A percentile compares a stretch with the other conserved stretches of the same genome.
Evolutionary conservation across 2,113 vertebrate species (phyloP).

Genomic region (Ctenodactylus gundi): DNA sequence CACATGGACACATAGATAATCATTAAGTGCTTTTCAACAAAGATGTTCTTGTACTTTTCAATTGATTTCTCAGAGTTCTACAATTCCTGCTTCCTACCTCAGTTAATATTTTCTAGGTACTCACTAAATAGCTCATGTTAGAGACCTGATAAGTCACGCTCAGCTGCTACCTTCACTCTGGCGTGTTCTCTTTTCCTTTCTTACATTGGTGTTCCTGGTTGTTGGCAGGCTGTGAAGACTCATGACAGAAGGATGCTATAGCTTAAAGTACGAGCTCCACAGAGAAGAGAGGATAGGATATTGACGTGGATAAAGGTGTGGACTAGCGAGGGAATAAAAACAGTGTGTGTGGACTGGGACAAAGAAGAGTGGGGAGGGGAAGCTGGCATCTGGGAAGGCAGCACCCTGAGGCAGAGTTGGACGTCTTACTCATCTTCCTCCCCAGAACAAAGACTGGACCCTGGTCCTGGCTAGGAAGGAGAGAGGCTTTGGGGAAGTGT

Average conservation of each 20-base stretch:
- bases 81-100: background rate
- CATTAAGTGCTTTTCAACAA: background rate
- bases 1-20: background rate
- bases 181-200: background rate
- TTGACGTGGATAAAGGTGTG: background rate
- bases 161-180: background rate
- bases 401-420: background rate
- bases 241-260: background rate
- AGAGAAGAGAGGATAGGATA: background rate
- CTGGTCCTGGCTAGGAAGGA: background rate
- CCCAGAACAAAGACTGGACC: background rate
- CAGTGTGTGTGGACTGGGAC: background rate
- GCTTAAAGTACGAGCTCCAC: background rate
- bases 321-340: background rate
- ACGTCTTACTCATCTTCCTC: background rate
- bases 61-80: background rate
- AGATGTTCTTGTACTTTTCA: background rate
- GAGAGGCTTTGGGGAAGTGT: background rate
- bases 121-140: background rate
- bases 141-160: background rate
- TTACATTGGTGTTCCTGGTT: background rate
- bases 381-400: background rate
- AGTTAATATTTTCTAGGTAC: background rate
- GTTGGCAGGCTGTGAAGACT: too few species aligned
- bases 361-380: background rate